Base-by-base conservation (phyloP, 2,888 invertebrate genomes). In the Drosophila robusta region DNA sequence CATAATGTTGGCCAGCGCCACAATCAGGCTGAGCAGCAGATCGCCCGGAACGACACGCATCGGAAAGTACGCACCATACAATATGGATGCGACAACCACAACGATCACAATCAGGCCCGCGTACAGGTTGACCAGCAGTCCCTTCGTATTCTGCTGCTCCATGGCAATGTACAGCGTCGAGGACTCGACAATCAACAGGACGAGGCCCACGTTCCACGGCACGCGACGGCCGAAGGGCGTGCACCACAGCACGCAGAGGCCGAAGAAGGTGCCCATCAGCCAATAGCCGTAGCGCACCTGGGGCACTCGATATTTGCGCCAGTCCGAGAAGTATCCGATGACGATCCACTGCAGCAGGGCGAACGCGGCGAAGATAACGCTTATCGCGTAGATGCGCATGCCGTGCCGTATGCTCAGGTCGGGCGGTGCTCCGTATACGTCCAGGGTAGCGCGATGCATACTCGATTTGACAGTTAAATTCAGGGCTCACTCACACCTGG, bases 51-150 rank as follows among this genome's bases (percentile, higher is more conserved):
- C 72, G 12, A 80, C 2, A 5, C 67, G 71, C 89, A 88, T 86
- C 11, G 89, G 87, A 24, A 84, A 69, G 49, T 88, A 88, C 11
- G 83, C 87, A 1, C 89, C 83, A 49, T 78, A 84, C 6, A 84
- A 38, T 4, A 88, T 66, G 2, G 78, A 69, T 11, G 50, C 46
- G 4, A 69, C 3, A 4, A 84, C 70, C 7, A 84, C 11, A 6
- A 62, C 0, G 2, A 72, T 18, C n/a, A 88, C 89, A 55, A 84
- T 70, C 1, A 75, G 22, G 0, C 41, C 50, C 8, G 72, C 84
- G 45, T 86, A 84, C 4, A 70, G 0, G 44, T 83, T 80, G 1
- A 80, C 78, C n/a, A 84, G 6, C 0, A 32, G 0, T 1, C 72
- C 78, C 0, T n/a, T 18, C 0, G 68, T 73, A 1, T 62, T 68